These are phyloP conservation scores for Rhagonycha fulva DNA, from an alignment of 2,888 invertebrate species.

Conservation along the genomic window DNA sequence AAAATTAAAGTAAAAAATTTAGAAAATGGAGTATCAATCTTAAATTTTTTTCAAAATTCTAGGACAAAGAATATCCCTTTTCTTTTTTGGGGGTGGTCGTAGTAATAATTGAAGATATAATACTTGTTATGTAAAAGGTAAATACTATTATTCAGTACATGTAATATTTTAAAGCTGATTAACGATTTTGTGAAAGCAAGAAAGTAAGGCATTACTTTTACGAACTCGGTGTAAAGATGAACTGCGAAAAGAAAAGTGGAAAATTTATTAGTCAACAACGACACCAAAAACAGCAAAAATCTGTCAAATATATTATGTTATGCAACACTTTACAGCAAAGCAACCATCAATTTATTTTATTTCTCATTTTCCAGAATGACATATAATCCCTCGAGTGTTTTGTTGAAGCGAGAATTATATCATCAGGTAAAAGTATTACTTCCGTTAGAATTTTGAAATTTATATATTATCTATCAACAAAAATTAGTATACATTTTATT, in stretches of 20 bases:
- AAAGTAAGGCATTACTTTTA: conserved; percentile 10
- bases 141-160: neutral
- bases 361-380: conserved; percentile 8
- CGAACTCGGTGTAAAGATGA: conserved; percentile 15
- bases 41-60: too few species aligned
- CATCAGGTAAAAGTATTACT: conserved; percentile 3
- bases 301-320: conserved; percentile 19
- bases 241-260: conserved; percentile 8
- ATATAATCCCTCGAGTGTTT: conserved; percentile 3
- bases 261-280: conserved; percentile 20
- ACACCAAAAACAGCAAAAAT: conserved; percentile 16
- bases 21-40: too few species aligned
- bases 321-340: conserved; percentile 6
- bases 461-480: neutral
- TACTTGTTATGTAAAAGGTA: too few species aligned
- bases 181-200: conserved; percentile 17
- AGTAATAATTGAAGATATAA: too few species aligned
- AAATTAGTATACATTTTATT: neutral
- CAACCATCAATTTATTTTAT: conserved; percentile 10
- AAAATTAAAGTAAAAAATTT: too few species aligned
- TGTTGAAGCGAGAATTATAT: conserved; percentile 2
- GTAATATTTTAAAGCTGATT: conserved; percentile 12
- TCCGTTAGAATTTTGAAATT: conserved; percentile 1
- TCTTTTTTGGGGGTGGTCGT: neutral
- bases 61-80: neutral